Conservation (phyloP, 2,797 vertebrate genomes). For the Peromyscus nudipes region DNA sequence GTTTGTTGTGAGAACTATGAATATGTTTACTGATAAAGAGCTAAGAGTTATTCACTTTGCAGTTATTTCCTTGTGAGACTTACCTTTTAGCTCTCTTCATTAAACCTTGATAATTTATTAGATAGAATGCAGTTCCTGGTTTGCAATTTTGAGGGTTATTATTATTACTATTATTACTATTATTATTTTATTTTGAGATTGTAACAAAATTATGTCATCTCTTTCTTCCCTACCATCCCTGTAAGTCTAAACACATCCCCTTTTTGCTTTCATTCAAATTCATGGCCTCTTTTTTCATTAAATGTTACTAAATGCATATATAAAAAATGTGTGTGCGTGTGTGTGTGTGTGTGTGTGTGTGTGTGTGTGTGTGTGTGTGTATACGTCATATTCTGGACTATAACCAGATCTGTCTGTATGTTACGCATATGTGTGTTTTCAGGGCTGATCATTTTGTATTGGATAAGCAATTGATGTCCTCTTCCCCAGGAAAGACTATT, state of each 20-base stretch:
- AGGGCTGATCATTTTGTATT: neutral
- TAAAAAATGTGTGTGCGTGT: too few relatives aligned
- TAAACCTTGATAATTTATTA: neutral
- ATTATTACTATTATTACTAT: neutral
- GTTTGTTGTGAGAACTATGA: neutral
- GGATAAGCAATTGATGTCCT: neutral
- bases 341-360: too few relatives aligned
- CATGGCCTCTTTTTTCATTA: neutral
- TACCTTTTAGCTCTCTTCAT: neutral
- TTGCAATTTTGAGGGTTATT: neutral
- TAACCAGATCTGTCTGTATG: neutral
- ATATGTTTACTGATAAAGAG: neutral
- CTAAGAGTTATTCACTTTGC: neutral
- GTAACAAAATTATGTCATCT: neutral
- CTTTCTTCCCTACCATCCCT: neutral
- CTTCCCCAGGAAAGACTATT: neutral
- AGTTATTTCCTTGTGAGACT: neutral
- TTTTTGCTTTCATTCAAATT: neutral
- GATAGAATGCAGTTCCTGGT: neutral
- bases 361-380: too few relatives aligned
- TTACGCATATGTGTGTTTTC: neutral
- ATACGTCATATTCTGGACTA: neutral
- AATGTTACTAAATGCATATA: neutral
- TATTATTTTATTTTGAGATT: neutral
- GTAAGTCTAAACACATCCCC: neutral